These are phyloP conservation scores for Onchidella celtica DNA, from an alignment of 2,888 invertebrate genomes.

Conservation along the genomic window DNA sequence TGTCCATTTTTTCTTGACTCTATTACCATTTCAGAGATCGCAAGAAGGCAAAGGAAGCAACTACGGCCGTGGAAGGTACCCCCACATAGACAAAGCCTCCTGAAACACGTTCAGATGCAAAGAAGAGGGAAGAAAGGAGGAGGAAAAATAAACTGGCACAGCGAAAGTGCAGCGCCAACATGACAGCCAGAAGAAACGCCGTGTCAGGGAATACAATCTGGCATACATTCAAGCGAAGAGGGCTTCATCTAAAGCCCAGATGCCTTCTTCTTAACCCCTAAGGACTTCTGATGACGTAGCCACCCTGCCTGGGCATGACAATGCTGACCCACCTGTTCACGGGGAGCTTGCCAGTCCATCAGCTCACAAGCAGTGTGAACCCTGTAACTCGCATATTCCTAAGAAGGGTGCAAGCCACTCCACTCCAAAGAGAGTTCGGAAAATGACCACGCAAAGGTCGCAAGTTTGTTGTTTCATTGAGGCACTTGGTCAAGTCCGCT, in stretches of 20 bases:
- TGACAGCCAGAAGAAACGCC: neutral
- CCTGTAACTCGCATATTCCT: neutral
- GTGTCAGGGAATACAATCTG: neutral
- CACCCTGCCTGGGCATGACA: neutral
- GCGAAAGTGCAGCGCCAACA: conserved; percentile 6
- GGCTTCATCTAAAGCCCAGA: neutral
- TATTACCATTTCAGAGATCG: neutral
- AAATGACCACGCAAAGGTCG: neutral
- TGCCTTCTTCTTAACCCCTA: too few species aligned
- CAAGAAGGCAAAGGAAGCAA: neutral
- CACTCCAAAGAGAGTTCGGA: neutral
- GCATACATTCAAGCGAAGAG: neutral
- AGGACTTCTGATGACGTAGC: neutral
- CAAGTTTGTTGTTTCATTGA: neutral
- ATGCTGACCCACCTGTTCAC: neutral
- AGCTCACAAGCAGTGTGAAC: neutral
- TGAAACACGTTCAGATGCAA: neutral
- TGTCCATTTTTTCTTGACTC: neutral
- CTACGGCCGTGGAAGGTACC: neutral
- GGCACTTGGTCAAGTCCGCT: neutral
- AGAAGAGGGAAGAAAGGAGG: neutral
- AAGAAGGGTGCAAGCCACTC: neutral
- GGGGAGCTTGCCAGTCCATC: neutral
- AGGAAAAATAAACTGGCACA: neutral
- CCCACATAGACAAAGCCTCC: neutral